Evolutionary conservation across 2,888 invertebrate genomes (phyloP), one percentile per base, ranked within the genome.

Genomic region (Pasiphila rectangulata): DNA sequence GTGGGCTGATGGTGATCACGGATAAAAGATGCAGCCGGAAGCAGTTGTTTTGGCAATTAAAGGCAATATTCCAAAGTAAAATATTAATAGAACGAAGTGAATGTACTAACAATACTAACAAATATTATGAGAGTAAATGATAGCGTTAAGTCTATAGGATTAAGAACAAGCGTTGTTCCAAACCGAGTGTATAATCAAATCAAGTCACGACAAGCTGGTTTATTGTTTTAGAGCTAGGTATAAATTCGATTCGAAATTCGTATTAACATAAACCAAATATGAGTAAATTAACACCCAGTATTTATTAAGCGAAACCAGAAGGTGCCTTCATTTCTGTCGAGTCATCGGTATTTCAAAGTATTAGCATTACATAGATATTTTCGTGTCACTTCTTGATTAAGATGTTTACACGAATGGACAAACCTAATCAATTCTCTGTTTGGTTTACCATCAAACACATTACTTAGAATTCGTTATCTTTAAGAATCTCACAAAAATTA

Each of bases 401-500:
- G n/a, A n/a, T n/a, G n/a, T n/a, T n/a, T n/a, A n/a, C n/a, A n/a
- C n/a, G n/a, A n/a, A n/a, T n/a, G n/a, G n/a, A n/a, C n/a, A n/a
- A n/a, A n/a, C n/a, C n/a, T n/a, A n/a, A n/a, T n/a, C n/a, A n/a
- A n/a, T n/a, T n/a, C n/a, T n/a, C n/a, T n/a, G n/a, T 25, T 12
- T 3, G 2, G 25, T 25, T 6, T 25, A 25, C 2, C 1, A 6
- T 12, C 9, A 6, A 6, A n/a, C n/a, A n/a, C n/a, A n/a, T n/a
- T n/a, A n/a, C n/a, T n/a, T n/a, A n/a, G n/a, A n/a, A n/a, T n/a
- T n/a, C n/a, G n/a, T n/a, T n/a, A 13, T 24, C 21, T 29, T 35
- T 2, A 42, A 42, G 20, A 36, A 15, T 17, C 13, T 27, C 5
- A 7, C 19, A 25, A 19, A 12, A 30, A 57, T 78, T 81, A 72